Conservation (phyloP, 2,797 vertebrate species). For the Crossoptilon crossoptilon region DNA sequence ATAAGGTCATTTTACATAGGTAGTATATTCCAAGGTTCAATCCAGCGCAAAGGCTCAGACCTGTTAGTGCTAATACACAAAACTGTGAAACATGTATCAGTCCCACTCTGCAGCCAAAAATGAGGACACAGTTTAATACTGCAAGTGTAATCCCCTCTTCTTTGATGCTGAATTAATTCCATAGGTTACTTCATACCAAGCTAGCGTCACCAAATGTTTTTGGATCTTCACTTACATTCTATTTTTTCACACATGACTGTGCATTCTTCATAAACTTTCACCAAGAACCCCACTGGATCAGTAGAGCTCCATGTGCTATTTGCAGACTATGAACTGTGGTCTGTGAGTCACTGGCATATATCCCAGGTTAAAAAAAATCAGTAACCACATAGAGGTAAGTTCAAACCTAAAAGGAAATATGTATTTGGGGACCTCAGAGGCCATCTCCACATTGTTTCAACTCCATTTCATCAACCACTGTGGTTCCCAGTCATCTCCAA, state of each 20-base stretch:
- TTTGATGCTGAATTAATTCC: not conserved
- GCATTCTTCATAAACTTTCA: not conserved
- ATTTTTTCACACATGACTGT: not conserved
- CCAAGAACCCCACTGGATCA: not conserved
- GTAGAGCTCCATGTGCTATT: not conserved
- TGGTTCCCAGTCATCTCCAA: not conserved
- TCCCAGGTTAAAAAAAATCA: not conserved
- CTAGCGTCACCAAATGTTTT: not conserved
- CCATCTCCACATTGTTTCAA: not conserved
- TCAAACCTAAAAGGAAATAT: not conserved
- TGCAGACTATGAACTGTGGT: not conserved
- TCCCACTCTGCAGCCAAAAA: not conserved
- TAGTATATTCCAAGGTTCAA: not conserved
- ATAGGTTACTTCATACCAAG: not conserved
- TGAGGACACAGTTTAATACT: not conserved
- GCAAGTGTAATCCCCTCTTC: not conserved
- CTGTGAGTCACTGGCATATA: not conserved
- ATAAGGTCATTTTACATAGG: not conserved
- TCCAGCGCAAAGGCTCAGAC: not conserved
- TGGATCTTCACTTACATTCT: not conserved
- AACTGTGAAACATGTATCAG: not conserved
- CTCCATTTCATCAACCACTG: not conserved
- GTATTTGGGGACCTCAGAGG: not conserved
- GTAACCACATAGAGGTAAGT: not conserved
- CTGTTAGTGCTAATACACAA: not conserved